Base-by-base conservation (phyloP, 2,888 invertebrate species). In the Callyntrura guangdongensis region DNA sequence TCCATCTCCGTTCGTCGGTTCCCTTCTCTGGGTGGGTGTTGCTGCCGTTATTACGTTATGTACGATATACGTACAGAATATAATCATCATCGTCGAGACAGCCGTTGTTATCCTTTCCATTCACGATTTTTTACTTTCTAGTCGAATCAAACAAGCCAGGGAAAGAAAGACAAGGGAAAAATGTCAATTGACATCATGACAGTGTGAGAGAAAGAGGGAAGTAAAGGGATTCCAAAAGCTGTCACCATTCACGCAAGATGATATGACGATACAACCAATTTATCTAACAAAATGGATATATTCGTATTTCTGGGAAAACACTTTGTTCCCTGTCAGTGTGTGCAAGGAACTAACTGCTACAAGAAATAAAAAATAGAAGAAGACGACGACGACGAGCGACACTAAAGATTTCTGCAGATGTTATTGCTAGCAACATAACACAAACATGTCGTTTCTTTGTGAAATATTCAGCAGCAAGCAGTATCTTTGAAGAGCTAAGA, bases 191-290 rank as follows among this genome's bases (percentile, higher is more conserved):
- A 86, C 86, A 86, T 59, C 27, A 56, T 4, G 27, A 45, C 56
- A 25, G 25, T 20, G 25, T 25, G 25, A 45, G 49, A 25, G 86
- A 77, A 27, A 56, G 36, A 36, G 49, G 49, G 53, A 72, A 61
- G 59, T 72, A 74, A 61, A 86, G 74, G 67, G 72, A 86, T 85
- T 85, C 56, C 72, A 25, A 49, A 84, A 67, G 25, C 67, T 85
- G 85, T 85, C 85, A 85, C 72, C 85, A 56, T 85, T 85, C 72
- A 72, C 17, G 22, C 6, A 25, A 56, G 56, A 79, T 85, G 67
- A 85, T 85, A 69, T 85, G 53, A 72, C 56, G 74, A 86, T 74
- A 86, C 74, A 86, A 86, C 86, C 86, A 86, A 86, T 86, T 86
- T 86, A 86, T 86, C 53, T 53, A 27, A 53, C 20, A 77, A 36